Conservation (phyloP, 2,113 vertebrate species). For the Morphnarchus princeps region DNA sequence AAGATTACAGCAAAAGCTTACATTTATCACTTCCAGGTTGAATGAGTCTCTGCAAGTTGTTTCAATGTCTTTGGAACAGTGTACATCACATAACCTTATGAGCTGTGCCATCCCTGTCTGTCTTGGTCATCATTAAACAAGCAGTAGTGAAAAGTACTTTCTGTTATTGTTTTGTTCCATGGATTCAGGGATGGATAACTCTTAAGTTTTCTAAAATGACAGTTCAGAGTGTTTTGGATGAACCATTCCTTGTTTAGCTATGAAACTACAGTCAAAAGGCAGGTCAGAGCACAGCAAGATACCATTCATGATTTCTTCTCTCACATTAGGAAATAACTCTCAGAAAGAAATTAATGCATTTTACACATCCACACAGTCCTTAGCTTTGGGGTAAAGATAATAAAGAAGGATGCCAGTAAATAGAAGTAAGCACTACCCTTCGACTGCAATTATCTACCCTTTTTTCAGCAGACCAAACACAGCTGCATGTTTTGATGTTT, state of each 20-base stretch:
- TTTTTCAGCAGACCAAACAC: not conserved
- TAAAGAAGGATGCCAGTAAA: not conserved
- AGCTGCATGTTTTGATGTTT: not conserved
- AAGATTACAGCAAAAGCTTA: not conserved
- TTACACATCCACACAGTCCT: not conserved
- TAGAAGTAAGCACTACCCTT: not conserved
- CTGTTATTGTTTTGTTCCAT: not conserved
- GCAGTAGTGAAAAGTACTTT: not conserved
- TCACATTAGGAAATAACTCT: not conserved
- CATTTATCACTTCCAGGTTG: not conserved
- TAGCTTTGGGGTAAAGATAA: not conserved
- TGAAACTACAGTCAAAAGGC: not conserved
- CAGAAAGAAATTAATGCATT: not conserved
- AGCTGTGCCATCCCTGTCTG: not conserved
- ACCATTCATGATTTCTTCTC: not conserved
- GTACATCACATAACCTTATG: not conserved
- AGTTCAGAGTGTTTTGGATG: not conserved
- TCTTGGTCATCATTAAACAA: not conserved
- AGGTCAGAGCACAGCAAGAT: not conserved
- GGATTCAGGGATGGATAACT: not conserved
- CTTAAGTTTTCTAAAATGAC: not conserved
- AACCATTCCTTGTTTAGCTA: not conserved
- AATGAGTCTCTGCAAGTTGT: not conserved
- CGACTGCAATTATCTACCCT: not conserved
- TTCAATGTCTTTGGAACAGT: not conserved